phyloP scores from a whole-genome alignment of 2,797 vertebrate species.

The Tadarida brasiliensis region DNA sequence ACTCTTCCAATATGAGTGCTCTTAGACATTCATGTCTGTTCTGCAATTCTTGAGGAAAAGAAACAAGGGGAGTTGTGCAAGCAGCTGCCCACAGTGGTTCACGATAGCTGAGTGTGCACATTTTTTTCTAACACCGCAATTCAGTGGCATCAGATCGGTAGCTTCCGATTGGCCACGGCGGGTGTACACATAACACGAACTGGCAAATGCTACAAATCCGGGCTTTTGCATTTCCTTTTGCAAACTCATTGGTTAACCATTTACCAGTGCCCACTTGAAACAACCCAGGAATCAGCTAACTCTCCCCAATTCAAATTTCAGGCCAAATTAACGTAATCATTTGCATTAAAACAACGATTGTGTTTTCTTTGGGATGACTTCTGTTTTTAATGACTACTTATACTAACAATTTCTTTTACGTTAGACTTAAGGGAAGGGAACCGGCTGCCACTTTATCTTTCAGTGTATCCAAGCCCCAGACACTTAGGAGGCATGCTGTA shows the following conservation, averaged over 20 bases:
- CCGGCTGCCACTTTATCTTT: conserved; percentile 16
- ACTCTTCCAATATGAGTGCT: neutral
- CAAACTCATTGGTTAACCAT: conserved; percentile 20
- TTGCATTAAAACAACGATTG: conserved; percentile 66
- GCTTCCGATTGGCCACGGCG: neutral
- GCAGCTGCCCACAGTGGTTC: neutral
- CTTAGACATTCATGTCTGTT: neutral
- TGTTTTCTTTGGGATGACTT: conserved; percentile 19
- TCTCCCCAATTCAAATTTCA: conserved; percentile 47
- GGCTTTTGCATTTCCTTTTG: neutral
- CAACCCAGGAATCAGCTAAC: conserved; percentile 1
- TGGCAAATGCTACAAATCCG: neutral
- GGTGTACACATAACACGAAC: neutral
- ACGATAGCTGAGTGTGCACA: neutral
- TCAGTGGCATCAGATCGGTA: neutral
- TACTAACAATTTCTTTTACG: conserved; percentile 26
- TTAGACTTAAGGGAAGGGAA: conserved; percentile 18
- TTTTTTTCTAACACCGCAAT: neutral
- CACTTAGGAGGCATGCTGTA: neutral
- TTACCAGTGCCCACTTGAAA: neutral
- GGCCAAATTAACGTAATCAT: conserved; percentile 14
- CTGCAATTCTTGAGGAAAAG: conserved; percentile 34
- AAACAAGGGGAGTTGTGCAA: neutral
- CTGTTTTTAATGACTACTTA: conserved; percentile 45
- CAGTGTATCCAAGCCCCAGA: conserved; percentile 27